These are phyloP conservation scores for Aix galericulata DNA, from an alignment of 2,113 vertebrate species.

Conservation along the genomic window DNA sequence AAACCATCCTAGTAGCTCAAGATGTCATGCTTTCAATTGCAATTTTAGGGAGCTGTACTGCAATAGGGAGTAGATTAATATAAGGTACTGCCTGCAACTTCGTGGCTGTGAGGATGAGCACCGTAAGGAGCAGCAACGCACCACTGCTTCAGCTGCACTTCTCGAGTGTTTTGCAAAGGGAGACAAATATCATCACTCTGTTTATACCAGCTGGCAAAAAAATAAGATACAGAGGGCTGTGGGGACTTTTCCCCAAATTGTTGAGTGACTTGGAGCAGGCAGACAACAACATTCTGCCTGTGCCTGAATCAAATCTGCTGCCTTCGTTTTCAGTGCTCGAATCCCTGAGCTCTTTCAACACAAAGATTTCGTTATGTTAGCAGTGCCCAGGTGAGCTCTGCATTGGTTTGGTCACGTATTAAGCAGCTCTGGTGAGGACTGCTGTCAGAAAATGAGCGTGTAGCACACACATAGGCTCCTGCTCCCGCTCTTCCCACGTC, in stretches of 20 bases:
- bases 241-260: not conserved
- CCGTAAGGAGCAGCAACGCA: not conserved
- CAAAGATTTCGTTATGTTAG: not conserved
- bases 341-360: not conserved
- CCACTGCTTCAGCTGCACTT: not conserved
- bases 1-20: slow-evolving; percentile 18
- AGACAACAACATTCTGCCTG: not conserved
- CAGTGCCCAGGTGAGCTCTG: slow-evolving; percentile 18
- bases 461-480: not conserved
- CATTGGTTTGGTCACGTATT: not conserved
- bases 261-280: not conserved
- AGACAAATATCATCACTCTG: not conserved
- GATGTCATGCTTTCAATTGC: slow-evolving; percentile 20
- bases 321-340: not conserved
- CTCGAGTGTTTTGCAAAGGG: not conserved
- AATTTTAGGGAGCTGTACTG: slow-evolving; percentile 28
- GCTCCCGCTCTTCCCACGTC: not conserved
- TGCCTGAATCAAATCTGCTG: not conserved
- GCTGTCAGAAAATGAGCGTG: not conserved
- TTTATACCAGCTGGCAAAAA: slow-evolving; percentile 8
- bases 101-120: not conserved
- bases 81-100: not conserved
- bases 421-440: not conserved
- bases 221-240: not conserved
- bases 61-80: slow-evolving; percentile 17